Base-by-base conservation (phyloP, 2,888 invertebrate genomes). In the Oegoconia quadripuncta region DNA sequence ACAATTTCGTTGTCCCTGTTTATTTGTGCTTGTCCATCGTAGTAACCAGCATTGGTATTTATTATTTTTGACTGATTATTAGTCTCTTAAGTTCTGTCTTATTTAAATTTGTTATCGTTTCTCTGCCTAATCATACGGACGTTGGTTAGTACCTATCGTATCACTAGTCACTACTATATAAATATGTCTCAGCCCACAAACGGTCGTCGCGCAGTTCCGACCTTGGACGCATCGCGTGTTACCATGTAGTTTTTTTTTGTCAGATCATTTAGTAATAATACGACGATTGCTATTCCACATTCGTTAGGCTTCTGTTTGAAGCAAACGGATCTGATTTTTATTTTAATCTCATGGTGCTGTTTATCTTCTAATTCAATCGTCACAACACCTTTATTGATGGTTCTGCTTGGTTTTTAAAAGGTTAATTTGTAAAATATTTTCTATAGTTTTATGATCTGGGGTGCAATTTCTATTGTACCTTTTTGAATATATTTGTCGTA, bases 171-270 rank as follows among this genome's bases (percentile, higher is more conserved):
- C 18, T 23, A 33, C 14, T 27, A 27, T 14, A 27, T 27, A 27
- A 13, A 27, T 27, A 27, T 27, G 8, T 13, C 12, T 8, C 25
- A 4, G 3, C 5, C 25, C n/a, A 2, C n/a, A 27, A 27, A 27
- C 14, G 27, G 27, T 27, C 17, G 17, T 17, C 6, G 30, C 30
- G 17, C 14, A 14, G 11, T 9, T 7, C 39, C 41, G 55, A 45
- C 67, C 66, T 69, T 70, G 65, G 52, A 44, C 46, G 48, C 55
- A 48, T 56, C 53, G 58, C 55, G 55, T 66, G 73, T 72, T 70
- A 51, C 68, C 47, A 65, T 53, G 59, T 42, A 44, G 54, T 52
- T 55, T 53, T 52, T 55, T 53, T 55, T 56, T 38, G 35, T 41
- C 12, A 20, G 33, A 41, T 45, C 37, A 34, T 50, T 52, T 33